Percentiles rank a stretch among this genome's conserved stretches.
Conservation (phyloP, 2,797 vertebrate genomes). For the Myotis pilosus region DNA sequence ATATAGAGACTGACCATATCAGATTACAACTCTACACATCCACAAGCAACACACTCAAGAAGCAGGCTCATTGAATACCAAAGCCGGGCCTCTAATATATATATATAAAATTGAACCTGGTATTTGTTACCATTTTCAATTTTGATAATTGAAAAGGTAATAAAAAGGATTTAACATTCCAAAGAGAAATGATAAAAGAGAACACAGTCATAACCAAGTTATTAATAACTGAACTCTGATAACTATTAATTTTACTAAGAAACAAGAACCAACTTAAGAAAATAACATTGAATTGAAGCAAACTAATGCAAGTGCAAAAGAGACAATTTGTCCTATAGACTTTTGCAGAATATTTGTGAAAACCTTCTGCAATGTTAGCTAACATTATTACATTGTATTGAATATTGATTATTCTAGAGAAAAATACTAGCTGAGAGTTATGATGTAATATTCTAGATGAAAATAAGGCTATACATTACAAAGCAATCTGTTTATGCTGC, state of each 20-base stretch:
- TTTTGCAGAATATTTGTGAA: constrained; percentile 77
- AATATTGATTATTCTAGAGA: constrained; percentile 76
- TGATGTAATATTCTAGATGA: constrained; percentile 71
- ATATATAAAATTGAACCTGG: neutral
- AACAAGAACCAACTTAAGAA: constrained; percentile 66
- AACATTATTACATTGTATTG: constrained; percentile 67
- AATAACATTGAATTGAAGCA: constrained; percentile 79
- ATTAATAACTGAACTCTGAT: constrained; percentile 62
- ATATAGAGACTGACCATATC: no score
- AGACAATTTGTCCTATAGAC: constrained; percentile 69
- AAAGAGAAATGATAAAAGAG: constrained; percentile 41
- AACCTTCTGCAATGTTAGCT: constrained; percentile 63
- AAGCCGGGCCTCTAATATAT: no score
- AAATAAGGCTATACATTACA: constrained; percentile 65
- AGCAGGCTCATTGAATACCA: no score
- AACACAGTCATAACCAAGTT: constrained; percentile 56
- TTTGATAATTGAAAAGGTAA: neutral
- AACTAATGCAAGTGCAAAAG: constrained; percentile 72
- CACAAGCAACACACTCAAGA: no score
- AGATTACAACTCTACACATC: no score
- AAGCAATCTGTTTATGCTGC: constrained; percentile 63
- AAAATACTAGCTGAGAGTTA: constrained; percentile 74
- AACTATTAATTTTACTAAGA: constrained; percentile 79
- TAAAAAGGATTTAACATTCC: constrained; percentile 42
- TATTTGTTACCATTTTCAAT: neutral